Percentiles rank a stretch among this genome's conserved stretches.
Evolutionary conservation across 2,113 vertebrate genomes (phyloP).

Genomic region (Nansenia antarctica): DNA sequence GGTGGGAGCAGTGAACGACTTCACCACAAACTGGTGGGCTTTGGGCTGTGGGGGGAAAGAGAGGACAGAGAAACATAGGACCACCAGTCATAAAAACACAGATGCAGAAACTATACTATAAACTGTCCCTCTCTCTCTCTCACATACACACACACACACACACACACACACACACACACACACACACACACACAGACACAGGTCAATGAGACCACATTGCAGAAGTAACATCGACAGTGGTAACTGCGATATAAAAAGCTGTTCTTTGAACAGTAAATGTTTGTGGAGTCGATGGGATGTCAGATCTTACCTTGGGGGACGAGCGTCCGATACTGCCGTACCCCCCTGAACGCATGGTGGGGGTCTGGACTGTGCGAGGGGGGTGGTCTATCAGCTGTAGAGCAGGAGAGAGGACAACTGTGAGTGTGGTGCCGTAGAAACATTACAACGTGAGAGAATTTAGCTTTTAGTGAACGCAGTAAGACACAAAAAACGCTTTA

Average conservation of each 20-base stretch:
- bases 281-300: not conserved
- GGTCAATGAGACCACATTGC: not conserved
- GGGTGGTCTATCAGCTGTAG: slow-evolving; percentile 84
- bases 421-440: not conserved
- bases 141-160: not conserved
- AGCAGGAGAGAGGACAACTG: not conserved
- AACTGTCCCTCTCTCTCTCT: too few species aligned
- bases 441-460: not conserved
- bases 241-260: too few species aligned
- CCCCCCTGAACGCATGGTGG: slow-evolving; percentile 84
- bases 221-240: not conserved
- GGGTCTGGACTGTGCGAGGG: slow-evolving; percentile 84
- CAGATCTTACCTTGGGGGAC: slow-evolving; percentile 79
- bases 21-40: slow-evolving; percentile 97
- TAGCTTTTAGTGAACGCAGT: not conserved
- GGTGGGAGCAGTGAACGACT: slow-evolving; percentile 89
- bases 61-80: too few species aligned
- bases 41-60: slow-evolving; percentile 81
- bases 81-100: not conserved
- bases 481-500: too few species aligned
- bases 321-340: slow-evolving; percentile 86
- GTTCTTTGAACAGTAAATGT: not conserved
- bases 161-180: too few species aligned
- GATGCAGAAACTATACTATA: too few species aligned
- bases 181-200: not conserved